These are phyloP conservation scores for Perccottus glenii DNA, from an alignment of 2,113 vertebrate species.

Conservation along the genomic window DNA sequence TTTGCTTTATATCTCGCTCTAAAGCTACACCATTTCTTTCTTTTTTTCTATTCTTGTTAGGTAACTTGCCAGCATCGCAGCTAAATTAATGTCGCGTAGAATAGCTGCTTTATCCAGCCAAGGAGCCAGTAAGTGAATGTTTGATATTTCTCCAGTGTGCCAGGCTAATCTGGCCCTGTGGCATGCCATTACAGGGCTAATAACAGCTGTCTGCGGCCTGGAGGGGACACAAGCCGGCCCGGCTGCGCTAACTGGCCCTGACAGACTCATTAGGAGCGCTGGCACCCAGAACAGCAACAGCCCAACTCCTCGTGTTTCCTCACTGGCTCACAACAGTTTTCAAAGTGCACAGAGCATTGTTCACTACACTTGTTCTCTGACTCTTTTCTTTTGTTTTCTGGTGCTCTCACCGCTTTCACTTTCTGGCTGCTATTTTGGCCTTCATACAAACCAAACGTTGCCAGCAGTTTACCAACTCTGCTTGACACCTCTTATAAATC, in stretches of 20 bases:
- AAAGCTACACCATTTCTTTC: slow-evolving; percentile 38
- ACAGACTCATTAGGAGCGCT: slow-evolving; percentile 84
- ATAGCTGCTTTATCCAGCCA: slow-evolving; percentile 47
- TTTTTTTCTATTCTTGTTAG: slow-evolving; percentile 51
- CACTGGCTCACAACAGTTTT: slow-evolving; percentile 60
- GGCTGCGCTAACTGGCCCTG: slow-evolving; percentile 80
- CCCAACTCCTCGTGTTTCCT: slow-evolving; percentile 65
- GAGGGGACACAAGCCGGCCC: slow-evolving; percentile 67
- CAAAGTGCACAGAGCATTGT: slow-evolving; percentile 61
- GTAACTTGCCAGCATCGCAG: slow-evolving; percentile 49
- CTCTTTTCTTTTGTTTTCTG: slow-evolving; percentile 57
- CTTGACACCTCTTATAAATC: slow-evolving; percentile 32
- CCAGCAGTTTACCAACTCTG: slow-evolving; percentile 29
- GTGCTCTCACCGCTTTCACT: slow-evolving; percentile 37
- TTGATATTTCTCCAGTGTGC: slow-evolving; percentile 76
- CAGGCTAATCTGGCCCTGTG: slow-evolving; percentile 79
- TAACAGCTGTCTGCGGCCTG: slow-evolving; percentile 81
- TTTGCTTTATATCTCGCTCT: slow-evolving; percentile 9
- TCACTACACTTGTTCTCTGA: slow-evolving; percentile 64
- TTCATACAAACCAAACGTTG: slow-evolving; percentile 39
- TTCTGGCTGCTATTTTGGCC: slow-evolving; percentile 36
- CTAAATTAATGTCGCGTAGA: slow-evolving; percentile 60
- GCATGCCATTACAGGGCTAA: slow-evolving; percentile 83
- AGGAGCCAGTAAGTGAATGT: slow-evolving; percentile 73
- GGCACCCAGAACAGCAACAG: slow-evolving; percentile 72